Base-by-base conservation (phyloP, 2,113 vertebrate species). In the Neogobius melanostomus region DNA sequence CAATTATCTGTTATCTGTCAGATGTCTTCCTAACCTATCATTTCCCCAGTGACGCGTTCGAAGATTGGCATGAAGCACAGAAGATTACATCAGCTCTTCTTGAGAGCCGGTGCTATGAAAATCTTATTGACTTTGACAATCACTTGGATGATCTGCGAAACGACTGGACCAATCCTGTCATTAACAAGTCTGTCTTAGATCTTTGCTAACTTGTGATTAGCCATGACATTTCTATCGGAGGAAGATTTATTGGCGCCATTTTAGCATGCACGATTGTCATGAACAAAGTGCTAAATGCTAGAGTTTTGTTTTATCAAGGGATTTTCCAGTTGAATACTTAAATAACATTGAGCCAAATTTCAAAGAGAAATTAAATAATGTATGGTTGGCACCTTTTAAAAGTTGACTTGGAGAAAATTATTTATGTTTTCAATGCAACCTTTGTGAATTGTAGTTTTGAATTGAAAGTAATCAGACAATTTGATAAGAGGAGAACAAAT, bases 81-180 rank as follows among this genome's bases (percentile, higher is more conserved):
- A 91, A 96, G 64, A 98, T 99, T 43, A 93, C 95, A 0, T 93
- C 96, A 0, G 94, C 95, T 1, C 95, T 98, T 57, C 75, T 99
- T 78, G 95, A 97, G 83, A 94, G 93, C 91, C 93, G 94, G 16
- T 96, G 95, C 68, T 98, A 98, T 0, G 97, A 99, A 79, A 94
- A 92, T 0, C 94, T 99, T 0, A 93, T 97, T 80, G 98, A 98
- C 91, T 99, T 99, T 48, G 97, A 99, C 82, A 97, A 98, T 84
- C 98, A 99, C 88, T 87, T 98, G 90, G 98, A 99, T 21, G 98
- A 99, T 83, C 95, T 99, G 52, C 93, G 98, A 62, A 98, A 98
- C 0, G 98, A 99, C 90, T 99, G 98, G 98, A 97, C 98, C 45
- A 99, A 99, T 85, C 96, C 98, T 0, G 96, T 98, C 85, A 97